A percentile compares a stretch with the other conserved stretches of the same genome.
Evolutionary conservation across 2,888 invertebrate species (phyloP).

Genomic region (Malthinus seriepunctatus): DNA sequence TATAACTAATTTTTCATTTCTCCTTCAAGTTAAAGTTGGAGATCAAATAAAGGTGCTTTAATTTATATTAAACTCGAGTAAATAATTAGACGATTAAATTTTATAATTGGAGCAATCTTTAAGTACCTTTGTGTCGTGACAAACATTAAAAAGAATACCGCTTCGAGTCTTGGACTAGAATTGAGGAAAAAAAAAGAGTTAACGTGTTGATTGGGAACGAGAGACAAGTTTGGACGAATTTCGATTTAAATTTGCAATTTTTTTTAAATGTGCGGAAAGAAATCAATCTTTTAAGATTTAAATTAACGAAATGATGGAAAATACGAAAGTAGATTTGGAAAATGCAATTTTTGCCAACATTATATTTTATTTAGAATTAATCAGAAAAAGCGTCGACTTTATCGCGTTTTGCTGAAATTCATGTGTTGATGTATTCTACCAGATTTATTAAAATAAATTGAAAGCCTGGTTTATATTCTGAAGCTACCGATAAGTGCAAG

Average conservation of each 20-base stretch:
- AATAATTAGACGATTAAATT: too few species aligned
- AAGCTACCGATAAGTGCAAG: conserved; percentile 44
- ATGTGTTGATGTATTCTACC: conserved; percentile 51
- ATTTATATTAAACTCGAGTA: neutral
- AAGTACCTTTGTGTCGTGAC: too few species aligned
- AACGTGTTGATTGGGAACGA: too few species aligned
- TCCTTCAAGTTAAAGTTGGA: conserved; percentile 20
- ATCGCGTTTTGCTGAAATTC: conserved; percentile 50
- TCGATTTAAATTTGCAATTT: too few species aligned
- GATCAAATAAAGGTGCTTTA: conserved; percentile 4
- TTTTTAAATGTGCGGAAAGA: too few species aligned
- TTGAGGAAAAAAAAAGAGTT: too few species aligned
- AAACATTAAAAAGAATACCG: too few species aligned
- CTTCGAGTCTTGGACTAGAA: too few species aligned
- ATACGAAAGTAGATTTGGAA: conserved; percentile 2
- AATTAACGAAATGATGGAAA: too few species aligned
- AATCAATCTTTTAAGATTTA: too few species aligned
- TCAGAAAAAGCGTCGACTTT: conserved; percentile 36
- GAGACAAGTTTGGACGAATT: too few species aligned
- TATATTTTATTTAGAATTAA: conserved; percentile 34
- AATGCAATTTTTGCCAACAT: conserved; percentile 15
- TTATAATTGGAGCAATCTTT: too few species aligned
- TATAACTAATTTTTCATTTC: conserved; percentile 32
- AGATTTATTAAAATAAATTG: conserved; percentile 58
- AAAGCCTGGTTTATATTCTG: conserved; percentile 47